Conservation (phyloP, 53 echinoderm and acorn worm genomes). For the Echinometra lucunter region DNA sequence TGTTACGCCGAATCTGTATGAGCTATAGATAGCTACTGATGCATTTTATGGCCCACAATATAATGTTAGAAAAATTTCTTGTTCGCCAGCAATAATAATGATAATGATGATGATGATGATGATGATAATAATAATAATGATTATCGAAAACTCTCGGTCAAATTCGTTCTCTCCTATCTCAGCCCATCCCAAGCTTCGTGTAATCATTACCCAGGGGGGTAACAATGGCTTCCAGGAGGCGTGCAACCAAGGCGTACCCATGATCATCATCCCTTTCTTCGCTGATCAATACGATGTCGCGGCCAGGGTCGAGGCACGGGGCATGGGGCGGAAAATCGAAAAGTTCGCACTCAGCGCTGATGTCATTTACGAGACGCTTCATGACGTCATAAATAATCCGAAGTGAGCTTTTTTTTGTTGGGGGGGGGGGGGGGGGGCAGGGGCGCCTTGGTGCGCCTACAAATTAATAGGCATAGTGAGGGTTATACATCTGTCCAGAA, state of each 20-base stretch:
- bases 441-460: no score
- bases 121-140: no score
- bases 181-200: constrained; percentile 76
- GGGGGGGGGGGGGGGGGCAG: no score
- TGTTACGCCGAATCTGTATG: no score
- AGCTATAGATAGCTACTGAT: no score
- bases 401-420: no score
- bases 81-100: no score
- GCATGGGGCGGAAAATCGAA: constrained; percentile 72
- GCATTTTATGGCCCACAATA: no score
- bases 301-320: constrained; percentile 55
- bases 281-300: constrained; percentile 76
- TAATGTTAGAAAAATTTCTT: no score
- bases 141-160: neutral
- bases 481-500: no score
- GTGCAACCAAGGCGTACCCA: constrained; percentile 76
- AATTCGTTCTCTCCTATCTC: neutral
- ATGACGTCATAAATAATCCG: constrained; percentile 53
- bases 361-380: constrained; percentile 68
- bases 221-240: constrained; percentile 80
- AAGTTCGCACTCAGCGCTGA: constrained; percentile 60
- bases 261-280: constrained; percentile 66
- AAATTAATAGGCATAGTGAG: no score
- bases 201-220: constrained; percentile 72
- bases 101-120: no score